Base-by-base conservation (phyloP, 2,888 invertebrate genomes). In the Lysandra coridon region DNA sequence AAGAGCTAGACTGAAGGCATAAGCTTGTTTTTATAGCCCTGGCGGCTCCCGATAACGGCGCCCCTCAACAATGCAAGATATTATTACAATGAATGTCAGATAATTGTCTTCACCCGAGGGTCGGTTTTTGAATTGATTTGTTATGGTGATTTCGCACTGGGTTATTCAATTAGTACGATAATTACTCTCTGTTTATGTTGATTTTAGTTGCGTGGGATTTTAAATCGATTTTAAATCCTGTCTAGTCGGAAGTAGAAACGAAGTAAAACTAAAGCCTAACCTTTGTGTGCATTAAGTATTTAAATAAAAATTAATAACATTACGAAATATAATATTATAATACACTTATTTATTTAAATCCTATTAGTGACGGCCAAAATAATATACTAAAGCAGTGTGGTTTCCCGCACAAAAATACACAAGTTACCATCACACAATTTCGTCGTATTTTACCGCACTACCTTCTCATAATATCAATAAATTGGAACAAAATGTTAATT, bases 21-120 rank as follows among this genome's bases (percentile, higher is more conserved):
- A 94, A 94, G 93, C 94, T 93, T 88, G 88, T 93, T 94, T 94
- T 94, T 94, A 94, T 94, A 90, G 93, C 91, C 87, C 94, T 94
- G 94, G 84, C 89, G 87, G 84, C 84, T 83, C 84, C 87, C 85
- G 94, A 94, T 94, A 94, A 88, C 90, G 89, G 87, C 83, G 85
- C 86, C 86, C 87, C 86, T 88, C 87, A 88, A 92, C 92, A 93
- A 92, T 90, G 90, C 90, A 87, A 91, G 92, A 92, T 91, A 92
- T 92, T 92, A 91, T 90, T 88, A 88, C 90, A 86, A 87, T 88
- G 89, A 90, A 87, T 87, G 88, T 86, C 88, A 90, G 92, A 92
- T 93, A 92, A 92, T 92, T 93, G 92, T 91, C 88, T 85, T 84
- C 81, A 60, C 79, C 74, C 79, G 75, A 79, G 79, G 82, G 83